These are phyloP conservation scores for Euwallacea fornicatus DNA, from an alignment of 1,140 invertebrate species.

Conservation along the genomic window DNA sequence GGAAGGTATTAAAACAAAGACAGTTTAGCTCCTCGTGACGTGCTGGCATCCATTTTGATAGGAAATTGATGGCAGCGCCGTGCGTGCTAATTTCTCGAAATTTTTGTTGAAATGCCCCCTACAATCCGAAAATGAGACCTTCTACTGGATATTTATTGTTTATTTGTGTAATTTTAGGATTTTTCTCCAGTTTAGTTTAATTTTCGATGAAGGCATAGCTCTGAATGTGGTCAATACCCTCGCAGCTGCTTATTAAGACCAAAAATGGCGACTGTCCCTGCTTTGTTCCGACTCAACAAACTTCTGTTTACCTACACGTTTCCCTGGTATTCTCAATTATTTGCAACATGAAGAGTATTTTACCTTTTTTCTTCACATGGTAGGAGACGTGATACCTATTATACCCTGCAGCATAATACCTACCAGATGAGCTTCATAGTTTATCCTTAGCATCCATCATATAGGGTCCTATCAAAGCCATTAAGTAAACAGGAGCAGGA, in stretches of 20 bases:
- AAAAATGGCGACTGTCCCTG: conserved; percentile 24
- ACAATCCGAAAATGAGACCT: conserved; percentile 40
- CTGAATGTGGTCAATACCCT: conserved; percentile 15
- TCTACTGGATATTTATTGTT: neutral
- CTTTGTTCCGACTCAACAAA: neutral
- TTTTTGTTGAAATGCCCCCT: conserved; percentile 71
- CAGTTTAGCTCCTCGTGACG: neutral
- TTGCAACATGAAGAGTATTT: conserved; percentile 4
- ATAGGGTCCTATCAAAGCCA: no score
- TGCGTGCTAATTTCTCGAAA: conserved; percentile 70
- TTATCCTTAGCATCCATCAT: no score
- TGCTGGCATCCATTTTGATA: conserved; percentile 53
- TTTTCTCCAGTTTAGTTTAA: neutral
- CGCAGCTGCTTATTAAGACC: conserved; percentile 33
- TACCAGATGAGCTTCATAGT: no score
- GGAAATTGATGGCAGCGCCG: conserved; percentile 68
- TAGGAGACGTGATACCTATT: neutral
- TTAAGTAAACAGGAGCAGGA: no score
- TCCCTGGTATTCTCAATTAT: neutral
- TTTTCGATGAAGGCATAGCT: neutral
- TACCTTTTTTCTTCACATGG: conserved; percentile 3
- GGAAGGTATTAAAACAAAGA: conserved; percentile 14
- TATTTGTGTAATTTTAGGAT: conserved; percentile 3
- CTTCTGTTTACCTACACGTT: neutral
- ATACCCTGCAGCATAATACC: no score